A percentile compares a stretch with the other conserved stretches of the same genome.
Evolutionary conservation across 2,888 invertebrate genomes (phyloP).

Genomic region (Apotomis betuletana): DNA sequence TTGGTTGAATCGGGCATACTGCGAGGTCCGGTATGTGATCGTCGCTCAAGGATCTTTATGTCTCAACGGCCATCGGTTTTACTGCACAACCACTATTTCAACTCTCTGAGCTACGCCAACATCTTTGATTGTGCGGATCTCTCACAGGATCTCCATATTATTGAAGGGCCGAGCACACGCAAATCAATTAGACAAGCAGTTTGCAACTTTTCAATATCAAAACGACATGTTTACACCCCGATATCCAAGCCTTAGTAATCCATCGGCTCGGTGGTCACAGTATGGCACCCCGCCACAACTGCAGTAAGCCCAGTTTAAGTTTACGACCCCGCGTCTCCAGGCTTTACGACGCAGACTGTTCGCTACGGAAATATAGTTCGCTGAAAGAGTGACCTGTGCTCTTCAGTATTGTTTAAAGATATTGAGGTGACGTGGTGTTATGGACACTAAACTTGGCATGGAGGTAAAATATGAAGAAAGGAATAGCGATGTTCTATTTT

Average conservation of each 20-base stretch:
- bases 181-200: constrained; percentile 30
- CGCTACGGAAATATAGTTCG: constrained; percentile 48
- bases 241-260: constrained; percentile 54
- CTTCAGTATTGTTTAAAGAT: constrained; percentile 17
- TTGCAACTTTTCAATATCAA: constrained; percentile 34
- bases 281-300: constrained; percentile 68
- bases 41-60: too few relatives aligned
- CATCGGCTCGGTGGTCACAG: constrained; percentile 60
- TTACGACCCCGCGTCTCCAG: constrained; percentile 73
- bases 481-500: not conserved
- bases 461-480: not conserved
- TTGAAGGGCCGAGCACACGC: too few relatives aligned
- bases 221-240: constrained; percentile 36
- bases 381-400: constrained; percentile 48
- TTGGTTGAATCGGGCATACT: too few relatives aligned
- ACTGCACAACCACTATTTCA: too few relatives aligned
- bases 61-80: too few relatives aligned
- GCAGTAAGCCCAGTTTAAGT: constrained; percentile 72
- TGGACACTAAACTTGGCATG: not conserved
- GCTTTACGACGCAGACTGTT: constrained; percentile 73
- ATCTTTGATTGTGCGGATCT: constrained; percentile 2
- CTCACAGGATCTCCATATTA: constrained; percentile 13
- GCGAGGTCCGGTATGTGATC: too few relatives aligned
- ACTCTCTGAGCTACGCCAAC: too few relatives aligned
- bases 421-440: constrained; percentile 7